phyloP scores from a whole-genome alignment of 2,113 vertebrate genomes.

The Ciconia boyciana region DNA sequence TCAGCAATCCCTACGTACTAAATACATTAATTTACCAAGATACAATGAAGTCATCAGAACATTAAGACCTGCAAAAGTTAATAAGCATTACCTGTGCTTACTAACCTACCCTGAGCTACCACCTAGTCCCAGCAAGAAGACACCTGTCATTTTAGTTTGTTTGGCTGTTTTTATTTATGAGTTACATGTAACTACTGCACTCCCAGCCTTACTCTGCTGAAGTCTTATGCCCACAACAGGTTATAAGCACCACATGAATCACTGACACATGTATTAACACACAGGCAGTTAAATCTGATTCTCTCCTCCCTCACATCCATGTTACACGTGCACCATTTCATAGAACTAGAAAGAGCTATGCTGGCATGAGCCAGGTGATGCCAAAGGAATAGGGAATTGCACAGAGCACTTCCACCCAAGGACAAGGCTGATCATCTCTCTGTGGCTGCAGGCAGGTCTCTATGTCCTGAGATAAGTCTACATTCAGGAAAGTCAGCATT shows the following conservation, averaged over 20 bases:
- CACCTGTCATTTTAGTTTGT: background rate
- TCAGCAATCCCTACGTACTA: background rate
- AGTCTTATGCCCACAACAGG: background rate
- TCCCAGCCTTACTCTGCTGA: background rate
- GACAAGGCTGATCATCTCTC: background rate
- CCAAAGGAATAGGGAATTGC: background rate
- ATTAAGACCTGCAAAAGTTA: background rate
- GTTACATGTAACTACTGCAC: background rate
- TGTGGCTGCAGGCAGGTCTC: background rate
- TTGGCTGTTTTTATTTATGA: background rate
- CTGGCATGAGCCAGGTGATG: background rate
- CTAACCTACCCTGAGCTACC: background rate
- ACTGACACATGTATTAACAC: background rate
- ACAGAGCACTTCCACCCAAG: background rate
- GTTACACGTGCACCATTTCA: background rate
- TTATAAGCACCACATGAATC: background rate
- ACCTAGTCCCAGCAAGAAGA: background rate
- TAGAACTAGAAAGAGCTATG: background rate
- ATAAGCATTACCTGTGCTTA: background rate
- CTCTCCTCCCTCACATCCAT: background rate
- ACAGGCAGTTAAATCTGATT: background rate
- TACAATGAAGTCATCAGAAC: background rate
- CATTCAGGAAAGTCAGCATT: background rate
- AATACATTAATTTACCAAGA: background rate
- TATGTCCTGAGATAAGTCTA: background rate